Evolutionary conservation across 2,888 invertebrate genomes (phyloP).

Genomic region (Panzeria rudis): DNA sequence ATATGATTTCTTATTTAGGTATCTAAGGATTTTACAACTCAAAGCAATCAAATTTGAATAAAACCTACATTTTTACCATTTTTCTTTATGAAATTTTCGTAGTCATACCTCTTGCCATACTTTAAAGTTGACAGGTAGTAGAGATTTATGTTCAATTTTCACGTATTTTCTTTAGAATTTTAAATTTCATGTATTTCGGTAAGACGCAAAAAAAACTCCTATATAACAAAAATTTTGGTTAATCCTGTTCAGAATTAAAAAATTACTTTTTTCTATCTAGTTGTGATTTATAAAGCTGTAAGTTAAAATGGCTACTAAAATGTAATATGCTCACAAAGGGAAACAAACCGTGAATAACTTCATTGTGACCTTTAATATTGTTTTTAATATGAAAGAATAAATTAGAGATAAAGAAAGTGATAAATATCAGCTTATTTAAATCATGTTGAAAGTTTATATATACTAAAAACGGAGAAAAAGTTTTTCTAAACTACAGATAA

Average conservation of each 20-base stretch:
- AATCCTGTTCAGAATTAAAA: slow-evolving; percentile 27
- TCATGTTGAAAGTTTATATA: background rate
- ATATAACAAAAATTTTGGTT: slow-evolving; percentile 23
- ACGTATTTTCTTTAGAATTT: slow-evolving; percentile 46
- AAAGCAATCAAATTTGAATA: slow-evolving; percentile 27
- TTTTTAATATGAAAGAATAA: background rate
- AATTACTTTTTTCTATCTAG: slow-evolving; percentile 5
- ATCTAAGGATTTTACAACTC: too few species aligned
- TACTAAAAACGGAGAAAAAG: background rate
- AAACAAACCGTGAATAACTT: slow-evolving; percentile 9
- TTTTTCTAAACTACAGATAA: background rate
- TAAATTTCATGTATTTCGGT: slow-evolving; percentile 8
- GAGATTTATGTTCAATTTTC: slow-evolving; percentile 61
- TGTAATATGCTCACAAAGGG: background rate
- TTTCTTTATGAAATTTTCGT: slow-evolving; percentile 1
- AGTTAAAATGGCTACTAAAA: background rate
- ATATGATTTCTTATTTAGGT: too few species aligned
- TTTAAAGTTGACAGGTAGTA: slow-evolving; percentile 55
- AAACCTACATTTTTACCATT: background rate
- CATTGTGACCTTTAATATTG: slow-evolving; percentile 6
- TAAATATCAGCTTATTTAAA: background rate
- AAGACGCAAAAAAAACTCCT: background rate
- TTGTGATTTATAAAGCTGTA: slow-evolving; percentile 46
- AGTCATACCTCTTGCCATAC: slow-evolving; percentile 22
- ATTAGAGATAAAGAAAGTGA: background rate